Conservation (phyloP, 2,113 vertebrate species). For the Otocyon megalotis region DNA sequence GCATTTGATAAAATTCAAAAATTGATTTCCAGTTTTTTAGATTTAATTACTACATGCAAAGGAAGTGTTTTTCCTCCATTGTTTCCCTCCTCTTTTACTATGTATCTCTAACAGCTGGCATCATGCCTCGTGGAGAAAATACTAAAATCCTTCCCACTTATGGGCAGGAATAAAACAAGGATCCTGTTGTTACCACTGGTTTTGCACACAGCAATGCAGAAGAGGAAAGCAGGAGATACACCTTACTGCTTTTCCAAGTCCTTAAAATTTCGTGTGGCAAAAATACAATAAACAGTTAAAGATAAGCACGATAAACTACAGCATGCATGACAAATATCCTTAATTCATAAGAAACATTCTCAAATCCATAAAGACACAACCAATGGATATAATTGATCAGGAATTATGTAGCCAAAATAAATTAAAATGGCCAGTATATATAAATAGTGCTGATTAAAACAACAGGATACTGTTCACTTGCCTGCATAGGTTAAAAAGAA, state of each 20-base stretch:
- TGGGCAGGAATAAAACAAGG: background rate
- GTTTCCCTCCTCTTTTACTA: background rate
- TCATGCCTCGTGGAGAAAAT: background rate
- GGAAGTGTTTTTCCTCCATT: background rate
- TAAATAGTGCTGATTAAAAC: background rate
- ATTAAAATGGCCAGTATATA: background rate
- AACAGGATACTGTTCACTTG: background rate
- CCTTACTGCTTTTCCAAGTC: background rate
- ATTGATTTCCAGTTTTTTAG: background rate
- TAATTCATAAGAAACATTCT: background rate
- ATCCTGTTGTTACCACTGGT: background rate
- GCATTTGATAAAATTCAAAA: background rate
- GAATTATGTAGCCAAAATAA: constrained; percentile 21
- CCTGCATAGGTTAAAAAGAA: background rate
- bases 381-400: background rate
- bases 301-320: background rate
- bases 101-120: background rate
- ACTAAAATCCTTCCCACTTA: background rate
- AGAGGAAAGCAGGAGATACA: background rate
- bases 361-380: background rate
- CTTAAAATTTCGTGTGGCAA: background rate
- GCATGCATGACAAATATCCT: background rate
- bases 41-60: background rate
- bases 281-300: background rate
- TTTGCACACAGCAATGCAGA: background rate